These are phyloP conservation scores for Lasiurus cinereus DNA, from an alignment of 2,113 vertebrate genomes.

Conservation along the genomic window DNA sequence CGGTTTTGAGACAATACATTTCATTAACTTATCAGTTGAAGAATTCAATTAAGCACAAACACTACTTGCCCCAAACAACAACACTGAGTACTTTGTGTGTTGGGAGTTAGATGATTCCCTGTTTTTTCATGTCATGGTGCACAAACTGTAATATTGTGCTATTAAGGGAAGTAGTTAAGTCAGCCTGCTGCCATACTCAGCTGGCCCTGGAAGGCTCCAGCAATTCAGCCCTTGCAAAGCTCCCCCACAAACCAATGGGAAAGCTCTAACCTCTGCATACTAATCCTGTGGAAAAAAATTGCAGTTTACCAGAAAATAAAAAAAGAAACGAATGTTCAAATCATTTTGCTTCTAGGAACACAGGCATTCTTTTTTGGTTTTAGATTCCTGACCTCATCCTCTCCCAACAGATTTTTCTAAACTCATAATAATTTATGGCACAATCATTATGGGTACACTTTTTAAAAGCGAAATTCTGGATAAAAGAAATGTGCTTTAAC, in stretches of 20 bases:
- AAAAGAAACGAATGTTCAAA: background rate
- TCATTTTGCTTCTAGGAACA: constrained; percentile 50
- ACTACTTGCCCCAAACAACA: background rate
- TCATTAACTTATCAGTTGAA: constrained; percentile 46
- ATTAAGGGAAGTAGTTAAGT: background rate
- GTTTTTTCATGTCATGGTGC: background rate
- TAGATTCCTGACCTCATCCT: background rate
- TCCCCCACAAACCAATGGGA: background rate
- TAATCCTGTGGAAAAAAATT: background rate
- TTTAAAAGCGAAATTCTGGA: constrained; percentile 60
- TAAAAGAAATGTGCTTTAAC: constrained; percentile 39
- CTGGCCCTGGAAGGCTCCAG: background rate
- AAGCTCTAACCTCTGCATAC: constrained; percentile 41
- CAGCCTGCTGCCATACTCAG: background rate
- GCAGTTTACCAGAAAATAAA: constrained; percentile 21
- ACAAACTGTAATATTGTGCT: background rate
- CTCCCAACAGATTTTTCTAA: constrained; percentile 35
- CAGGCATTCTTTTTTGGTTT: background rate
- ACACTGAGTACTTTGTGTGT: background rate
- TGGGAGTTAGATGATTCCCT: constrained; percentile 9
- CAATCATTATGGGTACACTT: constrained; percentile 34
- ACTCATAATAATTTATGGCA: constrained; percentile 45
- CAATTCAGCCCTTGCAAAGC: background rate
- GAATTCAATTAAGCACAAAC: constrained; percentile 37
- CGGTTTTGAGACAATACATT: constrained; percentile 31